phyloP scores from a whole-genome alignment of 2,888 invertebrate genomes.

The Hermodice carunculata region DNA sequence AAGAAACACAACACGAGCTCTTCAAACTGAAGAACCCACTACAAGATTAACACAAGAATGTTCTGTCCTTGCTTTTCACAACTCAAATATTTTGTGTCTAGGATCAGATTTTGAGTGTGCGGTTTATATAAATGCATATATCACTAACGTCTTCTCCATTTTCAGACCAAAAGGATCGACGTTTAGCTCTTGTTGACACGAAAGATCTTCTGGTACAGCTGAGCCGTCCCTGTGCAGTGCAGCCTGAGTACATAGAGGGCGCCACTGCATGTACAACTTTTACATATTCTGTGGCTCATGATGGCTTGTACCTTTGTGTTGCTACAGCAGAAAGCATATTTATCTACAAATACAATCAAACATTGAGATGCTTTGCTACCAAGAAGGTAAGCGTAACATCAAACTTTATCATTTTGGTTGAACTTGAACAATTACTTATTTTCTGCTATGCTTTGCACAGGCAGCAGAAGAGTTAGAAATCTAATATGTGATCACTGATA shows the following conservation, averaged over 20 bases:
- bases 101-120: too few species aligned
- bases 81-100: too few species aligned
- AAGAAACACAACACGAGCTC: too few species aligned
- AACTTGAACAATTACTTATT: too few species aligned
- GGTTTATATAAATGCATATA: too few species aligned
- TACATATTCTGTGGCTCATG: conserved; percentile 52
- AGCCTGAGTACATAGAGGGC: conserved; percentile 60
- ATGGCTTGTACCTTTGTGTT: conserved; percentile 64
- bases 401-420: too few species aligned
- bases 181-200: background rate
- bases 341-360: conserved; percentile 74
- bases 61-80: too few species aligned
- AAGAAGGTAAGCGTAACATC: conserved; percentile 57
- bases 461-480: too few species aligned
- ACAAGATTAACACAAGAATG: too few species aligned
- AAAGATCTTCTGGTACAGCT: background rate
- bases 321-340: conserved; percentile 66
- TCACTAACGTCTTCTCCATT: background rate
- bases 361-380: conserved; percentile 66
- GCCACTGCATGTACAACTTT: conserved; percentile 68
- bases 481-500: too few species aligned
- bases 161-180: background rate
- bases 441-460: too few species aligned
- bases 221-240: conserved; percentile 51
- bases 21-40: too few species aligned